Conservation (phyloP, 2,113 vertebrate species). For the Nerophis lumbriciformis region DNA sequence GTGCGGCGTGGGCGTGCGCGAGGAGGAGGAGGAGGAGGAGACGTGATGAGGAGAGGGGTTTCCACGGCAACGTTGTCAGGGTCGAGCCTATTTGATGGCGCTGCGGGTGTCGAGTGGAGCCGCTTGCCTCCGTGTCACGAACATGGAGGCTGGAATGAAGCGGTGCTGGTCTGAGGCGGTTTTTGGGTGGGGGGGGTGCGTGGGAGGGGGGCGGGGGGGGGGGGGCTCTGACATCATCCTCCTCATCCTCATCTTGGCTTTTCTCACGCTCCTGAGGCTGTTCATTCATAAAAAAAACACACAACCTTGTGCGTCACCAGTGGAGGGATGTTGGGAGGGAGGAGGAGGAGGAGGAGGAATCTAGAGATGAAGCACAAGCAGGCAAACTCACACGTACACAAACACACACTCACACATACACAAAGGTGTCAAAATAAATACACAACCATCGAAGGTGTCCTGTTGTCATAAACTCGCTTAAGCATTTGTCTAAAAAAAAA, state of each 20-base stretch:
- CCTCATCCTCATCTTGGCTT: slow-evolving; percentile 17
- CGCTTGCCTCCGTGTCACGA: not conserved
- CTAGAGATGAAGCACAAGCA: slow-evolving; percentile 30
- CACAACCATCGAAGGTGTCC: slow-evolving; percentile 13
- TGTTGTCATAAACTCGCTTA: slow-evolving; percentile 35
- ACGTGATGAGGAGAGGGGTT: slow-evolving; percentile 53
- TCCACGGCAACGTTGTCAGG: slow-evolving; percentile 59
- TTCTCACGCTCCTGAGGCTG: slow-evolving; percentile 9
- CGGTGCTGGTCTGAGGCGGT: not conserved
- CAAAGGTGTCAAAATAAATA: not conserved
- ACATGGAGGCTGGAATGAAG: not conserved
- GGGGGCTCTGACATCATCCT: slow-evolving; percentile 15
- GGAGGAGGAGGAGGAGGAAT: slow-evolving; percentile 10
- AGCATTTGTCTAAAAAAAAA: slow-evolving; percentile 25
- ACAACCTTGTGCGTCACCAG: slow-evolving; percentile 52
- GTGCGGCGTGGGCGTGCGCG: slow-evolving; percentile 27
- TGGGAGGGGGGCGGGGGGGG: too few relatives aligned
- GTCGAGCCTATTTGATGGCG: slow-evolving; percentile 24
- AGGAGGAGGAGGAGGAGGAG: slow-evolving; percentile 15
- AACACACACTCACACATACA: slow-evolving; percentile 5
- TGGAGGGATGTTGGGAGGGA: slow-evolving; percentile 22
- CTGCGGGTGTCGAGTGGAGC: slow-evolving; percentile 27
- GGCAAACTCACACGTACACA: slow-evolving; percentile 10
- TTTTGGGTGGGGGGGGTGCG: not conserved
- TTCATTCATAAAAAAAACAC: slow-evolving; percentile 54